Percentiles rank a stretch among this genome's conserved stretches.
Evolutionary conservation across 2,113 vertebrate species (phyloP).

Genomic region (Chloropsis cyanopogon): DNA sequence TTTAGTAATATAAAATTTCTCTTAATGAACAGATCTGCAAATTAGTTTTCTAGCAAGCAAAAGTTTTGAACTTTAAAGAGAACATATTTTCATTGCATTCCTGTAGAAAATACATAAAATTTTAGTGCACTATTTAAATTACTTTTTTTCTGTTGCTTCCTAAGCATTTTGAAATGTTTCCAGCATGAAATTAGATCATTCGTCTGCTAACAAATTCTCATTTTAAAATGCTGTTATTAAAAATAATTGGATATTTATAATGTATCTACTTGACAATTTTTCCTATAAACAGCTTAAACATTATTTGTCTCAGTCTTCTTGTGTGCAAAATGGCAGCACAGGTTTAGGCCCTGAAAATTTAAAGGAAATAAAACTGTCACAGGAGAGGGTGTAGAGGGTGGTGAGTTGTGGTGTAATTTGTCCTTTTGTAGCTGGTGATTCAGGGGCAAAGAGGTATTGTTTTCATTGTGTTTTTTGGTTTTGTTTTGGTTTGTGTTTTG

Average conservation of each 20-base stretch:
- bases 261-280: not conserved
- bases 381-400: accelerated
- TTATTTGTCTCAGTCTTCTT: not conserved
- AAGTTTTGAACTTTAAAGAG: not conserved
- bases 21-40: not conserved
- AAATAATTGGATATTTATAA: not conserved
- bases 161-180: not conserved
- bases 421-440: accelerated
- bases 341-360: not conserved
- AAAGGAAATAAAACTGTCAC: not conserved
- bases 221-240: not conserved
- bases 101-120: not conserved
- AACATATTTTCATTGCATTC: not conserved
- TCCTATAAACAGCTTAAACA: not conserved
- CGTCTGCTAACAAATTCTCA: not conserved
- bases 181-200: not conserved
- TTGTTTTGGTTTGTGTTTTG: too few relatives aligned
- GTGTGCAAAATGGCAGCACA: not conserved
- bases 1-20: not conserved
- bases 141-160: not conserved
- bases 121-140: not conserved
- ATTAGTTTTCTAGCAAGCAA: not conserved
- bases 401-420: not conserved
- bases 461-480: accelerated
- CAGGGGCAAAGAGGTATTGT: accelerated